Percentiles rank a stretch among this genome's conserved stretches.
Evolutionary conservation across 2,113 vertebrate species (phyloP).

Genomic region (Climacteris rufus): DNA sequence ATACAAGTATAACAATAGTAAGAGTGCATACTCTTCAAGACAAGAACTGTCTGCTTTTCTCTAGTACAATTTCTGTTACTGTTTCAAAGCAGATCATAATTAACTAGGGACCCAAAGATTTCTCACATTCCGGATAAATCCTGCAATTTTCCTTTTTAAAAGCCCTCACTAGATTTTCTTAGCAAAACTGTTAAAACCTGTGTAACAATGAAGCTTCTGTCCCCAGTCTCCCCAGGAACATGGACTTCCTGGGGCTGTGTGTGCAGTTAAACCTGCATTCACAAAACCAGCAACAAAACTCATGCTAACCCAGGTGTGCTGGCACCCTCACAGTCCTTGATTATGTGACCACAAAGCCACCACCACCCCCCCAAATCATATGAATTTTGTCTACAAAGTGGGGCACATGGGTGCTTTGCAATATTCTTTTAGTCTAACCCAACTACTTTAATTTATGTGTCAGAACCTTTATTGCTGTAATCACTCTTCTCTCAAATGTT

Average conservation of each 20-base stretch:
- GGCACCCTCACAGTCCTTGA: background rate
- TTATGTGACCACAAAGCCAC: background rate
- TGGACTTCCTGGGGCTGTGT: fast-evolving
- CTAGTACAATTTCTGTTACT: background rate
- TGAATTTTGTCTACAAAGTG: background rate
- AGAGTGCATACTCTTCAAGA: background rate
- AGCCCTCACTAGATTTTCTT: background rate
- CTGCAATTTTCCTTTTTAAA: background rate
- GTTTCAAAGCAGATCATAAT: background rate
- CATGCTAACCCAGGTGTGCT: background rate
- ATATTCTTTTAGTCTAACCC: background rate
- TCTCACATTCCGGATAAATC: background rate
- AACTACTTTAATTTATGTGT: background rate
- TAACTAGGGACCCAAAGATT: background rate
- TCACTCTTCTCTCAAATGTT: background rate
- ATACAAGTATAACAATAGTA: background rate
- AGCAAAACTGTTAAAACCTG: background rate
- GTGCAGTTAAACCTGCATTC: background rate
- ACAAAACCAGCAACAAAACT: background rate
- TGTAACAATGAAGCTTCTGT: fast-evolving
- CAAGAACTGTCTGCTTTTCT: background rate
- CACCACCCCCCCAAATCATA: background rate
- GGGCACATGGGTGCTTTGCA: background rate
- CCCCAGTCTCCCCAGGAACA: fast-evolving
- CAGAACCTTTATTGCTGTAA: background rate